phyloP scores from a whole-genome alignment of 2,113 vertebrate species.

The Hippocampus abdominalis region DNA sequence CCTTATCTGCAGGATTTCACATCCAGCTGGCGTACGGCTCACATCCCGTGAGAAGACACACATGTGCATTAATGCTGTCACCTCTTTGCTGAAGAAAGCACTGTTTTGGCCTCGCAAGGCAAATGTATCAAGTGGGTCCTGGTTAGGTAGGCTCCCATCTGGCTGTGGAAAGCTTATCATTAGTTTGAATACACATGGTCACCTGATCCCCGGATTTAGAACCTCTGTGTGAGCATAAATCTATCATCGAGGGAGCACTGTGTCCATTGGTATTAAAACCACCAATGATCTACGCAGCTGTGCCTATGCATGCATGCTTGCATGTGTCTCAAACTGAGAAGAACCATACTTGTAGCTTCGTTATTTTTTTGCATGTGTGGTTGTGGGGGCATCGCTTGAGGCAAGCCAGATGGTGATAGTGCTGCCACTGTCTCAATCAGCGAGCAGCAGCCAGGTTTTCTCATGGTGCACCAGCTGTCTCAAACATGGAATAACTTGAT shows the following conservation, averaged over 20 bases:
- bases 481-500: constrained; percentile 47
- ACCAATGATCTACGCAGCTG: constrained; percentile 63
- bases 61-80: constrained; percentile 16
- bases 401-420: constrained; percentile 66
- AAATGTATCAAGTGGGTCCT: not conserved
- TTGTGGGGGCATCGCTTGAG: constrained; percentile 40
- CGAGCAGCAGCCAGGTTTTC: constrained; percentile 39
- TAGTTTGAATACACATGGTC: constrained; percentile 40
- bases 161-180: constrained; percentile 34
- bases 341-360: constrained; percentile 37
- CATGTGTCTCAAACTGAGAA: constrained; percentile 40
- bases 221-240: constrained; percentile 57
- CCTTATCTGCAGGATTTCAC: constrained; percentile 53
- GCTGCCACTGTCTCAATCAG: constrained; percentile 54
- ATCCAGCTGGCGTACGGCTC: constrained; percentile 29
- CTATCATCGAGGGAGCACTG: constrained; percentile 44
- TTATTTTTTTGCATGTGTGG: constrained; percentile 28
- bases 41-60: constrained; percentile 34
- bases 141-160: constrained; percentile 36
- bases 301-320: constrained; percentile 44
- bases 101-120: not conserved
- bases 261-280: constrained; percentile 48
- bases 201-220: constrained; percentile 47
- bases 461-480: constrained; percentile 57
- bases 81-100: constrained; percentile 5